These are phyloP conservation scores for Tapera naevia DNA, from an alignment of 2,797 vertebrate genomes.

Conservation along the genomic window DNA sequence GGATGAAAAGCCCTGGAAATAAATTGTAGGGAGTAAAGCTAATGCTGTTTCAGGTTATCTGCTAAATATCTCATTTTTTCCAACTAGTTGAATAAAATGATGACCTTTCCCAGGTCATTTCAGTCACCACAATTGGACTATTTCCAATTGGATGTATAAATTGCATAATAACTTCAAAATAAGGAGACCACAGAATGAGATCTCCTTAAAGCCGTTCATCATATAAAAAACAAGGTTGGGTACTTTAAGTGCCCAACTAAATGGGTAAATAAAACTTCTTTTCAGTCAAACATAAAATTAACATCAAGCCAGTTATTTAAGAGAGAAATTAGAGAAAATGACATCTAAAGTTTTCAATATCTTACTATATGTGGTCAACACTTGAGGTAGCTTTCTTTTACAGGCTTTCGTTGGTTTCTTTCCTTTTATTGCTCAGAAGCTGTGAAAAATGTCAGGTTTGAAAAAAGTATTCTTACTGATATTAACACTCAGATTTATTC, in stretches of 20 bases:
- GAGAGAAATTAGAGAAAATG: background rate
- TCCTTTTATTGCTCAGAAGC: background rate
- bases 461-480: background rate
- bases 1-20: background rate
- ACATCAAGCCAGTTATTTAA: background rate
- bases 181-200: background rate
- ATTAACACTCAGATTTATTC: background rate
- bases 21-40: background rate
- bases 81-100: background rate
- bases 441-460: background rate
- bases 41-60: background rate
- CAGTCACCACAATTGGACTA: background rate
- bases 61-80: background rate
- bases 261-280: background rate
- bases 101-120: background rate
- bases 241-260: background rate
- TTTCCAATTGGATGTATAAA: background rate
- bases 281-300: background rate
- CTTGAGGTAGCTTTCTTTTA: background rate
- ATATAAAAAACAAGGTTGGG: background rate
- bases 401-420: background rate
- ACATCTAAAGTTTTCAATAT: background rate
- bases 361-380: background rate
- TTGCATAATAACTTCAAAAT: background rate
- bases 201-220: background rate